Base-by-base conservation (phyloP, 2,888 invertebrate species). In the Drosophila anomelani region DNA sequence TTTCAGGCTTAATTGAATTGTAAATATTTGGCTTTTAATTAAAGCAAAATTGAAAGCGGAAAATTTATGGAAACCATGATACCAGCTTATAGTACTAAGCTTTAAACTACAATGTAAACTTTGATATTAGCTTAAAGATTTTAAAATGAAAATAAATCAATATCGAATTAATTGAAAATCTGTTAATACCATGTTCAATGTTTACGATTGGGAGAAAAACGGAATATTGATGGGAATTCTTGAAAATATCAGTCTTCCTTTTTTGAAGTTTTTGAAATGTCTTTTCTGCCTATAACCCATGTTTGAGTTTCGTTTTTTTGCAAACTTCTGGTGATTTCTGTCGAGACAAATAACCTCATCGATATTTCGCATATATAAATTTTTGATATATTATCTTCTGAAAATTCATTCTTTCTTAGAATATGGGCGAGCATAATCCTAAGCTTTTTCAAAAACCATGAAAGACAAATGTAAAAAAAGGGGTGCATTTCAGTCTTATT, bases 1-100 rank as follows among this genome's bases (percentile, higher is more conserved):
- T 51, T 34, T 34, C 13, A 20, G 32, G 38, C 54, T 38, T 38
- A 54, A 54, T 54, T 54, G 20, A 51, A 51, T 51, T 51, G 51
- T 51, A 51, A 51, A 51, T 51, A 51, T 51, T 51, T 34, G 32
- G 34, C 20, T 34, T 51, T 51, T 51, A 51, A 51, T 51, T 20
- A 51, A 51, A 51, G 20, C 34, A 51, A 51, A 34, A 34, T n/a
- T 34, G 8, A 20, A 9, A 34, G 34, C 5, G 9, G 9, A 34
- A 51, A 51, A 51, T 34, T 20, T 9, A 34, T 34, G 34, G 20
- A 13, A 49, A 32, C 32, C 17, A 1, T 6, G 7, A 32, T 34
- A 51, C 34, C 20, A 51, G 51, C 13, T 13, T 49, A 7, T 49
- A 2, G 32, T 3, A 9, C 20, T 34, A 34, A 34, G 51, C 34